A percentile compares a stretch with the other conserved stretches of the same genome.
These are phyloP conservation scores for Dryobota labecula DNA, from an alignment of 2,888 invertebrate species.

Conservation along the genomic window DNA sequence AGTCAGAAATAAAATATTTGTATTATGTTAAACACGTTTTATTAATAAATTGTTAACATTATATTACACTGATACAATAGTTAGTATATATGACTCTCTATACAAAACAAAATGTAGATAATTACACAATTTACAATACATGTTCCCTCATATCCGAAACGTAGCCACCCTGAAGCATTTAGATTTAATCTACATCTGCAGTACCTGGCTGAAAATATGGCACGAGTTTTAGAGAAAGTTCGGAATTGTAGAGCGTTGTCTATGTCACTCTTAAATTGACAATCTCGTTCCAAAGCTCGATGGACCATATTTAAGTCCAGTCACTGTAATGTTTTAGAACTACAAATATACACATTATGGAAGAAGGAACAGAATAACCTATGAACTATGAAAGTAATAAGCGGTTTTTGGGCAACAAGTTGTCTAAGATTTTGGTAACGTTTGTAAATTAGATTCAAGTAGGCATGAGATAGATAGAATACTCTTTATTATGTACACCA, in stretches of 20 bases:
- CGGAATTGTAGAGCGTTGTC: not conserved
- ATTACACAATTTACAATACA: constrained; percentile 80
- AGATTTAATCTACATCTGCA: constrained; percentile 16
- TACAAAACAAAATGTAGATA: constrained; percentile 80
- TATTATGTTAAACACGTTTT: constrained; percentile 77
- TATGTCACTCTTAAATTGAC: not conserved
- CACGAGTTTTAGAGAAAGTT: not conserved
- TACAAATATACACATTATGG: constrained; percentile 31
- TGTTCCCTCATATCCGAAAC: constrained; percentile 47
- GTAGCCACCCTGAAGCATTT: constrained; percentile 54
- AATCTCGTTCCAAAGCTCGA: not conserved
- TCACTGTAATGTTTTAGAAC: constrained; percentile 9
- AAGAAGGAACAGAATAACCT: constrained; percentile 45
- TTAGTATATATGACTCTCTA: constrained; percentile 85
- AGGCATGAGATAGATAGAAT: too few species aligned
- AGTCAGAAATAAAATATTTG: not conserved
- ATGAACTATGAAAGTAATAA: constrained; percentile 8
- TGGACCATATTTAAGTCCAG: not conserved
- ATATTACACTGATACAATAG: constrained; percentile 79
- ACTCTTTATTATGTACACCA: too few species aligned
- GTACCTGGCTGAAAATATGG: not conserved
- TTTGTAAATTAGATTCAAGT: not conserved
- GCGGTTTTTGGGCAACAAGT: not conserved
- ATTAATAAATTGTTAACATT: constrained; percentile 83
- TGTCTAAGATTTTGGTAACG: not conserved